A percentile compares a stretch with the other conserved stretches of the same genome.
phyloP scores from a whole-genome alignment of 23 tunicate genomes.

The Trididemnum clinides region DNA sequence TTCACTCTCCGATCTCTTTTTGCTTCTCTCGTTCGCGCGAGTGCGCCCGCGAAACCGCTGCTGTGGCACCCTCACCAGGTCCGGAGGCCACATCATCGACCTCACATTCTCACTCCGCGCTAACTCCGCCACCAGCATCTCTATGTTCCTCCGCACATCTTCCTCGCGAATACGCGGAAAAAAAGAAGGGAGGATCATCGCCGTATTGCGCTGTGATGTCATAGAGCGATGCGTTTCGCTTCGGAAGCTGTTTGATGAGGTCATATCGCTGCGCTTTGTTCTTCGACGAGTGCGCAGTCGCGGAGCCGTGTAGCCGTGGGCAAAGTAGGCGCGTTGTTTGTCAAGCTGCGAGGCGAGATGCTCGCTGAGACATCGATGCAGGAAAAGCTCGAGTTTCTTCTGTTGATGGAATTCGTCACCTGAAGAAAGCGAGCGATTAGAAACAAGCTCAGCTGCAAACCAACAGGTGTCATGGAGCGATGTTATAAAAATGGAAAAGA shows the following conservation, averaged over 20 bases:
- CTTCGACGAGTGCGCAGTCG: not conserved
- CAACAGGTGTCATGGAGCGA: no score
- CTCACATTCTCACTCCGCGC: not conserved
- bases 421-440: no score
- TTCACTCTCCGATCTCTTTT: not conserved
- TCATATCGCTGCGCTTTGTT: not conserved
- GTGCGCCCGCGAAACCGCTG: not conserved
- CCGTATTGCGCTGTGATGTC: not conserved
- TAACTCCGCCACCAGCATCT: not conserved
- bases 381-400: slow-evolving; percentile 16
- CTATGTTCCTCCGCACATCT: slow-evolving; percentile 3
- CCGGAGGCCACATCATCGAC: not conserved
- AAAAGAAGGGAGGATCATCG: not conserved
- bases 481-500: no score
- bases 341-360: slow-evolving; percentile 13
- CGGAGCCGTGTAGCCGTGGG: not conserved
- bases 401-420: no score
- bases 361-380: slow-evolving; percentile 44
- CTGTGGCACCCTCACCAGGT: not conserved
- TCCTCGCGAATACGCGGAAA: not conserved
- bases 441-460: no score
- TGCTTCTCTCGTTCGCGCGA: not conserved
- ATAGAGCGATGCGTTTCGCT: not conserved
- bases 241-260: not conserved
- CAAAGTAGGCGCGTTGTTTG: slow-evolving; percentile 36